Evolutionary conservation across 2,113 vertebrate species (phyloP).

Genomic region (Myotis lucifugus): DNA sequence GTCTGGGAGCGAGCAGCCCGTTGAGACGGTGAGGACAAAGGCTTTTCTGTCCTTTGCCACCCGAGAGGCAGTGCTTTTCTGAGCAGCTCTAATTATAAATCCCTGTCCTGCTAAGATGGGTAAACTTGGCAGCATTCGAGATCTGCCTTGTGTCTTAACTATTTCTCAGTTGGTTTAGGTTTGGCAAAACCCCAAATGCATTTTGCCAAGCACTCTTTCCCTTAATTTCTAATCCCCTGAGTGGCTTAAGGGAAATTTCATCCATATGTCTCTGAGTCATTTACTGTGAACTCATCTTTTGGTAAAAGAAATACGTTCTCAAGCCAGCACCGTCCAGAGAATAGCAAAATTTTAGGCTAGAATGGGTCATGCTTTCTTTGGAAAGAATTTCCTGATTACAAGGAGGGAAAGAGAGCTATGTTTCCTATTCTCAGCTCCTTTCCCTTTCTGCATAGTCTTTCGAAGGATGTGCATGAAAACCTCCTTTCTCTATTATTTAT

Average conservation of each 20-base stretch:
- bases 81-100: slow-evolving; percentile 77
- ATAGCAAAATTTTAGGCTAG: slow-evolving; percentile 27
- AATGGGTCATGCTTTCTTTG: slow-evolving; percentile 62
- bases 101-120: slow-evolving; percentile 69
- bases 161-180: slow-evolving; percentile 76
- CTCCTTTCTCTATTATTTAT: neutral
- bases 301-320: slow-evolving; percentile 69
- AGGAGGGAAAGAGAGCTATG: neutral
- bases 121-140: slow-evolving; percentile 70
- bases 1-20: neutral
- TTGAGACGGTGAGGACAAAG: slow-evolving; percentile 41
- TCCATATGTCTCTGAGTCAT: slow-evolving; percentile 80
- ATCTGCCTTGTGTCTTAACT: slow-evolving; percentile 76
- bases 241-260: slow-evolving; percentile 78
- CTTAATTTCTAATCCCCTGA: slow-evolving; percentile 77
- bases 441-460: neutral
- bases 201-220: slow-evolving; percentile 74
- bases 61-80: slow-evolving; percentile 54
- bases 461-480: neutral
- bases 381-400: slow-evolving; percentile 50
- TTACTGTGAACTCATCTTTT: slow-evolving; percentile 78
- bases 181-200: slow-evolving; percentile 75
- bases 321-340: slow-evolving; percentile 62
- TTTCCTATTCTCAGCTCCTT: neutral
- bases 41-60: slow-evolving; percentile 63